phyloP scores from a whole-genome alignment of 2,113 vertebrate genomes.

The Sakesphorus luctuosus region DNA sequence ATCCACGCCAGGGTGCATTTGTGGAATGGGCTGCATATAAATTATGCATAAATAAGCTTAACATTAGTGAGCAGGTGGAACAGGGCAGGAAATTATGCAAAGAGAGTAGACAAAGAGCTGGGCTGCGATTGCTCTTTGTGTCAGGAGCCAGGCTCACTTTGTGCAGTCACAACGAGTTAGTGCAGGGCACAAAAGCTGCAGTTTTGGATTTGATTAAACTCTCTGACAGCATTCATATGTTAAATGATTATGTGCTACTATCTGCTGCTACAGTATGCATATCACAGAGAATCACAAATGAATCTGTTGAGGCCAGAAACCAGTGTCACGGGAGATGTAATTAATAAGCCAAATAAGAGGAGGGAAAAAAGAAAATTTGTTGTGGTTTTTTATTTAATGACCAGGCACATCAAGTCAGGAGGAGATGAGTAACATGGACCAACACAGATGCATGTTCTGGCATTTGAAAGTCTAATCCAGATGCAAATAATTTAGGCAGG shows the following conservation, averaged over 20 bases:
- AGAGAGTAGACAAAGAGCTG: background rate
- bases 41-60: slow-evolving; percentile 36
- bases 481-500: background rate
- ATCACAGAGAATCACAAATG: background rate
- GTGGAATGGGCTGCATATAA: background rate
- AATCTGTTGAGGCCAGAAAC: background rate
- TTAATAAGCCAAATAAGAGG: background rate
- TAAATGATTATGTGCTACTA: slow-evolving; percentile 1
- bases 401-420: background rate
- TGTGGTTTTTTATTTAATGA: background rate
- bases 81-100: slow-evolving; percentile 54
- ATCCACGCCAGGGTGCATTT: background rate
- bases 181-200: background rate
- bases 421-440: background rate
- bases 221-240: slow-evolving; percentile 44
- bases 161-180: slow-evolving; percentile 30
- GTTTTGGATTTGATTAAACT: slow-evolving; percentile 10
- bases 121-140: background rate
- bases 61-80: slow-evolving; percentile 49
- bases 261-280: background rate
- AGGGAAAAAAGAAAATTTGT: background rate
- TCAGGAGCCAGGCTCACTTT: background rate
- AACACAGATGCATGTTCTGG: background rate
- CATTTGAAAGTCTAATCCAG: background rate
- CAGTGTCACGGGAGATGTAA: background rate